phyloP scores from a whole-genome alignment of 2,113 vertebrate genomes.

The Syngnathus floridae region DNA sequence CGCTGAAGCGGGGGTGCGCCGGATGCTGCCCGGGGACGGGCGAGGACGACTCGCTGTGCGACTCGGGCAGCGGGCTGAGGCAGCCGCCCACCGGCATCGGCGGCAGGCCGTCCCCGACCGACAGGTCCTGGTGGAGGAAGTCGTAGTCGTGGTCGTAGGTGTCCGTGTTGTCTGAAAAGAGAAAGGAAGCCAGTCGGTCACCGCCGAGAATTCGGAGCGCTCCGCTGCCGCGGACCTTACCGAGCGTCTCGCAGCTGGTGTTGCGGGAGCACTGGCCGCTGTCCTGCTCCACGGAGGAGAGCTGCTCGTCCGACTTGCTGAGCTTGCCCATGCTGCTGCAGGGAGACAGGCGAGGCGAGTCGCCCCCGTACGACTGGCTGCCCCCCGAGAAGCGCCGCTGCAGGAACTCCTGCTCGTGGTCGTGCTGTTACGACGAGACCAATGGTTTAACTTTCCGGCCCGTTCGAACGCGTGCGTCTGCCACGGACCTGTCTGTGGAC shows the following conservation, averaged over 20 bases:
- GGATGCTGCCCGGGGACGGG: constrained; percentile 73
- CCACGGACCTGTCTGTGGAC: constrained; percentile 84
- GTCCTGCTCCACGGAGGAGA: constrained; percentile 92
- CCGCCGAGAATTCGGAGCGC: no score
- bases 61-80: constrained; percentile 90
- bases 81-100: constrained; percentile 67
- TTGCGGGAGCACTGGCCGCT: constrained; percentile 96
- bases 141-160: constrained; percentile 94
- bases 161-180: constrained; percentile 79
- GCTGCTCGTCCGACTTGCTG: constrained; percentile 94
- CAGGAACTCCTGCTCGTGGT: constrained; percentile 88
- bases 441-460: not conserved
- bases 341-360: constrained; percentile 89
- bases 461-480: no score
- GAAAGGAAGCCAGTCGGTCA: not conserved
- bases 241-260: constrained; percentile 97
- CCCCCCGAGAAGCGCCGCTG: constrained; percentile 90
- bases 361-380: constrained; percentile 90
- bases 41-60: constrained; percentile 81
- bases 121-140: constrained; percentile 96
- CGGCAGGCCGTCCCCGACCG: constrained; percentile 78
- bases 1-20: constrained; percentile 71
- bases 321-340: constrained; percentile 96
- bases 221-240: constrained; percentile 63
- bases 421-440: constrained; percentile 60